These are phyloP conservation scores for Geopemphigus sp. DNA, from an alignment of 1,140 invertebrate species.

Conservation along the genomic window DNA sequence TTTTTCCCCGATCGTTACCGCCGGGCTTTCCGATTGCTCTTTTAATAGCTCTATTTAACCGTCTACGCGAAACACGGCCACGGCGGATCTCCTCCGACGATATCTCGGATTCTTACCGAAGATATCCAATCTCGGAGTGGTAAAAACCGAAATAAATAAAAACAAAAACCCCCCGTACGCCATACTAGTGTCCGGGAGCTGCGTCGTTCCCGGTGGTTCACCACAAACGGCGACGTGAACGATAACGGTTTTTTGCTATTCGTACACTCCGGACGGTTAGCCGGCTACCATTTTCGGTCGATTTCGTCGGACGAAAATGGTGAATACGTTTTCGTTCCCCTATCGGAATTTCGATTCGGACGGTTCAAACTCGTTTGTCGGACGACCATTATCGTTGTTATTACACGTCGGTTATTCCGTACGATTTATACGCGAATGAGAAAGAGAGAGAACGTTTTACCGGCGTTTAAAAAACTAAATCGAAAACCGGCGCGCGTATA, in stretches of 20 bases:
- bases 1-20: constrained; percentile 14
- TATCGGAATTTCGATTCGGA: no score
- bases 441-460: neutral
- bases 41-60: constrained; percentile 34
- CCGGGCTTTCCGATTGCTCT: neutral
- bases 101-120: neutral
- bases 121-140: constrained; percentile 6
- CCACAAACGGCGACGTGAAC: neutral
- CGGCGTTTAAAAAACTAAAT: neutral
- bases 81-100: neutral
- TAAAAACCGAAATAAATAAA: neutral
- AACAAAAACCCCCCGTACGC: no score
- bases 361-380: no score
- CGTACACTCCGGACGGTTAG: no score
- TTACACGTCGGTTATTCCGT: no score
- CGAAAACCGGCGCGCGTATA: neutral
- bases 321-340: no score
- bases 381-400: no score
- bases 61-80: neutral
- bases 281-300: no score
- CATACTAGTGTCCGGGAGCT: no score
- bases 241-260: neutral
- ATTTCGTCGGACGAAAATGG: no score
- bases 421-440: no score
- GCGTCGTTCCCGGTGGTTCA: constrained; percentile 15